Conservation (phyloP, 2,888 invertebrate species). For the Ectropis crepuscularia region DNA sequence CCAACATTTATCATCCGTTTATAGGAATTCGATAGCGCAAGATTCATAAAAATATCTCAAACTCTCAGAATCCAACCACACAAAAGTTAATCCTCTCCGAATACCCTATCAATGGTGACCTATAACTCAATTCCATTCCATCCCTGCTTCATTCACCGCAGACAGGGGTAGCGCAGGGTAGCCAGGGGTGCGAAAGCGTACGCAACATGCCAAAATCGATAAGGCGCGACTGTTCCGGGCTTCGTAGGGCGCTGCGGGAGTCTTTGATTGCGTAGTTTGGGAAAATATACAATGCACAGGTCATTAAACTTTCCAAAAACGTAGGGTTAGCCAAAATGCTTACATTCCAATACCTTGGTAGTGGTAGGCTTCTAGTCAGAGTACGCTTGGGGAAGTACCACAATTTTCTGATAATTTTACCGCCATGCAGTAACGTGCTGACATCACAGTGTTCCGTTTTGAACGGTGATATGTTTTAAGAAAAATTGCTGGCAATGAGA, state of each 20-base stretch:
- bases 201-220: constrained; percentile 27
- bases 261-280: neutral
- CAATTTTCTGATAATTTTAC: too few species aligned
- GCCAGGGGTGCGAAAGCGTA: constrained; percentile 15
- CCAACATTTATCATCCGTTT: too few species aligned
- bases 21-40: neutral
- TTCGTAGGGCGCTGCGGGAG: neutral
- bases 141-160: constrained; percentile 27
- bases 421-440: too few species aligned
- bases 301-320: too few species aligned
- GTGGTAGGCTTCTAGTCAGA: too few species aligned
- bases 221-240: constrained; percentile 20
- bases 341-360: too few species aligned
- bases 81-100: neutral
- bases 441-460: too few species aligned
- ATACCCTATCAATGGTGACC: constrained; percentile 13
- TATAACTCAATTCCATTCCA: constrained; percentile 23
- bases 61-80: neutral
- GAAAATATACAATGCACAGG: neutral
- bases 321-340: too few species aligned
- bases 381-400: too few species aligned
- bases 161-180: constrained; percentile 13
- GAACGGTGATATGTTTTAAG: too few species aligned
- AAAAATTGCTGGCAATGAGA: too few species aligned
- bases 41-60: neutral